Conservation (phyloP, 2,113 vertebrate species). For the Saguinus midas region DNA sequence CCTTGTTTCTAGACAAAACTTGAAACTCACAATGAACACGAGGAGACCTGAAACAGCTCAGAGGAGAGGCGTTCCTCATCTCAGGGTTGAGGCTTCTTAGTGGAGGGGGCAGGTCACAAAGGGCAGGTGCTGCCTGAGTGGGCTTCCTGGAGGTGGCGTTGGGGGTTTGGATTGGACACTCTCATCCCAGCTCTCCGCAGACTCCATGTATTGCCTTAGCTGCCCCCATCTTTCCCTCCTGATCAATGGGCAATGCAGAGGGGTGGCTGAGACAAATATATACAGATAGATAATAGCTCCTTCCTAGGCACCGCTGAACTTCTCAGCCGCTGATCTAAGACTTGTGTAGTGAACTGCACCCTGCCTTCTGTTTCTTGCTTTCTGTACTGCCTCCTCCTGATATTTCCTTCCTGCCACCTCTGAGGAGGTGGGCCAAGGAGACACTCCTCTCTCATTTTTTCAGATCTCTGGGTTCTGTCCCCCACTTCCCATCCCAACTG, state of each 20-base stretch:
- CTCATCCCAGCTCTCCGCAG: neutral
- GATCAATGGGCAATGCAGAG: neutral
- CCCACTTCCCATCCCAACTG: neutral
- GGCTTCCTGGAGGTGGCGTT: constrained; percentile 4
- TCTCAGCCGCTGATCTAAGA: neutral
- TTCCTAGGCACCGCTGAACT: neutral
- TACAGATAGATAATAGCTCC: rapidly evolving
- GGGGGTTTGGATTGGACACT: neutral
- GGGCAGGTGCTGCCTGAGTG: neutral
- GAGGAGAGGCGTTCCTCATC: neutral
- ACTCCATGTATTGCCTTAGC: neutral
- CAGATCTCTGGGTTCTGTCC: neutral
- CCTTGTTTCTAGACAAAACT: neutral
- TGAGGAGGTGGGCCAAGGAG: neutral
- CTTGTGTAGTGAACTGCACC: neutral
- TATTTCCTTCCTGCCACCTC: neutral
- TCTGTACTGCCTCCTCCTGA: neutral
- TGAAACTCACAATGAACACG: neutral
- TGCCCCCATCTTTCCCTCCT: neutral
- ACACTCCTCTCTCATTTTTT: neutral
- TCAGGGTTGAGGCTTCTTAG: neutral
- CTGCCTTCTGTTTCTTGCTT: neutral
- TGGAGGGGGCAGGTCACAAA: neutral
- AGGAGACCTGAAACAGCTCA: neutral
- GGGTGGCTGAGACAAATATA: neutral